Percentiles rank a stretch among this genome's conserved stretches.
phyloP scores from a whole-genome alignment of 2,888 invertebrate genomes.

The Keiferia lycopersicella region DNA sequence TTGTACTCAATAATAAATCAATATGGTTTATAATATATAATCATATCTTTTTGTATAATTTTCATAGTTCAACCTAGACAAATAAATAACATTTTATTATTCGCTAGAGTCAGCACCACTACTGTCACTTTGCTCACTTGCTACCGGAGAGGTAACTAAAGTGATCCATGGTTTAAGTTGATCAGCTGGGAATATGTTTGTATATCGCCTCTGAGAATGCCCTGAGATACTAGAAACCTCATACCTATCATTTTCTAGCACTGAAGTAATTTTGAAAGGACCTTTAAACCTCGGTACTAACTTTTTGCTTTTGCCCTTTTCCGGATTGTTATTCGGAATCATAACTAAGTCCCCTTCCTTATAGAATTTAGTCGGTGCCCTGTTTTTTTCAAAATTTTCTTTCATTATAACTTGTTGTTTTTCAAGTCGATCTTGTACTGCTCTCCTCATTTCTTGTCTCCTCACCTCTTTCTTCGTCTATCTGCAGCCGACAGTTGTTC shows the following conservation, averaged over 20 bases:
- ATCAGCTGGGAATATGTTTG: too few relatives aligned
- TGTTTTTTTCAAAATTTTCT: constrained; percentile 20
- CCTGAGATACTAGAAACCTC: too few relatives aligned
- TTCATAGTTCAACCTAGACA: too few relatives aligned
- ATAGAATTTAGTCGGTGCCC: constrained; percentile 24
- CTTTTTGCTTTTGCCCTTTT: constrained; percentile 33
- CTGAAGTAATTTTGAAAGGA: constrained; percentile 31
- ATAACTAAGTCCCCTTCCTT: constrained; percentile 32
- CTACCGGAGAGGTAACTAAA: background rate
- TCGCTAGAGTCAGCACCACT: too few relatives aligned
- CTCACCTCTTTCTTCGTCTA: too few relatives aligned
- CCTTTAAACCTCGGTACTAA: constrained; percentile 24
- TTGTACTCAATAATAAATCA: too few relatives aligned
- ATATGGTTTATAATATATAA: too few relatives aligned
- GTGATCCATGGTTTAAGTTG: constrained; percentile 8
- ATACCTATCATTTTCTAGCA: too few relatives aligned
- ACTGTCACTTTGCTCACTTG: background rate
- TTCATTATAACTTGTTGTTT: constrained; percentile 25
- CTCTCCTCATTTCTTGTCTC: constrained; percentile 23
- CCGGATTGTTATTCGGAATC: constrained; percentile 29
- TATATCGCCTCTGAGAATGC: too few relatives aligned
- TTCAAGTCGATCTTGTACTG: constrained; percentile 21
- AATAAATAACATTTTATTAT: background rate
- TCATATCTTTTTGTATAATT: too few relatives aligned
- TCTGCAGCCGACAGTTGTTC: constrained; percentile 17